Evolutionary conservation across 2,797 vertebrate genomes (phyloP).

Genomic region (Malacoctenus gilli): DNA sequence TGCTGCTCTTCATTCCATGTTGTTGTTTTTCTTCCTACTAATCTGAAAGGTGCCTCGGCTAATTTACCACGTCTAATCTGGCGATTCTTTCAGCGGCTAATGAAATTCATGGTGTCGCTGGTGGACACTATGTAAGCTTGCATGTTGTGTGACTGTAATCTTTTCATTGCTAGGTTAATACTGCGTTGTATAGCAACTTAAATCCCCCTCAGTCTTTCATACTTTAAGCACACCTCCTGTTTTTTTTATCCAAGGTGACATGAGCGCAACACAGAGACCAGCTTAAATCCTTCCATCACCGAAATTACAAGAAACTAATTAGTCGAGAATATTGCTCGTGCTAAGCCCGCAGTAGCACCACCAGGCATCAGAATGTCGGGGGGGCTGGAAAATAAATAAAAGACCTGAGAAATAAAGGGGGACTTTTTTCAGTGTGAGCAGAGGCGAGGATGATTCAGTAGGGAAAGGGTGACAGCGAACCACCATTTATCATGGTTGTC

Average conservation of each 20-base stretch:
- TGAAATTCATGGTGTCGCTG: slow-evolving; percentile 20
- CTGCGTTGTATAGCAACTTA: slow-evolving; percentile 9
- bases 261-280: slow-evolving; percentile 20
- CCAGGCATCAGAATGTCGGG: slow-evolving; percentile 4
- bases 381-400: background rate
- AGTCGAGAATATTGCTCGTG: background rate
- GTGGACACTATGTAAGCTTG: slow-evolving; percentile 28
- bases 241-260: slow-evolving; percentile 33
- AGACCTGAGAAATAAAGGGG: slow-evolving; percentile 13
- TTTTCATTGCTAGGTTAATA: slow-evolving; percentile 28
- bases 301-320: slow-evolving; percentile 41
- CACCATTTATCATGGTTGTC: slow-evolving; percentile 54
- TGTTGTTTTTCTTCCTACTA: slow-evolving; percentile 18
- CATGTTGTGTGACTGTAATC: slow-evolving; percentile 24
- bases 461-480: slow-evolving; percentile 23
- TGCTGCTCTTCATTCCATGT: too few species aligned
- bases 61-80: slow-evolving; percentile 23
- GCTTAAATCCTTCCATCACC: slow-evolving; percentile 33
- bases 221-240: slow-evolving; percentile 28
- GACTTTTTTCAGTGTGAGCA: slow-evolving; percentile 8
- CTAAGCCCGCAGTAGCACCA: slow-evolving; percentile 1
- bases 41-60: slow-evolving; percentile 22
- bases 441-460: slow-evolving; percentile 11
- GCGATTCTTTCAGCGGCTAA: slow-evolving; percentile 10
- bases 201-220: slow-evolving; percentile 39